Evolutionary conservation across 2,888 invertebrate genomes (phyloP), one percentile per base, ranked within the genome.

Genomic region (Papilio gigon): DNA sequence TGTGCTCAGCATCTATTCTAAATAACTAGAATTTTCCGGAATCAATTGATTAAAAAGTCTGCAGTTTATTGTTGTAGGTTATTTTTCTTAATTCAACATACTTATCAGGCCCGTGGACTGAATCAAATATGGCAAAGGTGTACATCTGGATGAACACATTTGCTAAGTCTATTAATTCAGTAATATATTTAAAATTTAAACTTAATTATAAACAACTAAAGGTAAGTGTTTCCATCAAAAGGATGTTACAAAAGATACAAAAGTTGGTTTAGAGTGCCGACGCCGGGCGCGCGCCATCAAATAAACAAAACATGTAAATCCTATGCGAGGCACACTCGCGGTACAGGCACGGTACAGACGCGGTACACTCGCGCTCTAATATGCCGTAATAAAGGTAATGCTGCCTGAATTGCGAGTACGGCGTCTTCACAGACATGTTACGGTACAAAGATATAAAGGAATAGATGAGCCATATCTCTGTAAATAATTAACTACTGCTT

Each of bases 331-430:
- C 72, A 68, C 72, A 69, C 74, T 74, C 74, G 73, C 9, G 5
- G 22, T 5, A 22, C 11, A 47, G 22, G 5, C 47, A 22, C 47
- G 22, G 8, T 47, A 22, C 22, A 47, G 22, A 22, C 47, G 47
- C 47, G 47, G 22, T 47, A 22, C 47, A 47, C 12, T 47, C 47
- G 72, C 77, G 74, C 78, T 75, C 79, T 80, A 80, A 80, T 80
- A 79, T 77, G 74, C 77, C 73, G 73, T 80, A 78, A 80, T 80
- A 79, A 78, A 80, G 80, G 80, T 79, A 79, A 80, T 79, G 78
- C 76, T 75, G 77, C 70, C 77, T 75, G 77, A 78, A 78, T 77
- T 76, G 77, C 77, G 75, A 78, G 73, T 73, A 65, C 71, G 71
- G 30, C 71, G 76, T 65, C 66, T 68, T 71, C 59, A 2, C 70